Evolutionary conservation across 2,888 invertebrate species (phyloP), one percentile per base, ranked within the genome.

Genomic region (Parasteatoda lunata): DNA sequence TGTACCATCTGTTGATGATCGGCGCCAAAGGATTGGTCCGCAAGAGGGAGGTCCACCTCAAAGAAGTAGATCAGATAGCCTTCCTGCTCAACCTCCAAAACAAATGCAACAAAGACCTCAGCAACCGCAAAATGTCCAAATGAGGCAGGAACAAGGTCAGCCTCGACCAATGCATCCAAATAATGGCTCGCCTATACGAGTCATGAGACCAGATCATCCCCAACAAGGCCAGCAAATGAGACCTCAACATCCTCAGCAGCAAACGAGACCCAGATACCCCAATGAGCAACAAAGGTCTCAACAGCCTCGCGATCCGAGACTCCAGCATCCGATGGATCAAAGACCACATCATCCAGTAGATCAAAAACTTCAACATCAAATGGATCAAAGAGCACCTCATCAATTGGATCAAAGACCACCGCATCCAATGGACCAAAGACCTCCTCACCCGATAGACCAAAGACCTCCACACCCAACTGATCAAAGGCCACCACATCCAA

Each of bases 21-120:
- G 72, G 48, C 66, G 77, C 30, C 79, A 73, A 66, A 73, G 65
- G 52, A 69, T 75, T n/a, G 76, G 72, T 7, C 13, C 48, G 8
- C 66, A 65, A 13, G 72, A 75, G 1, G 64, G 15, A 9, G 68
- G 66, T 30, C 82, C 80, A 30, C 68, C 82, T n/a, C 69, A 81
- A 3, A 82, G 87, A 49, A 78, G 78, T 9, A 66, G 87, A n/a
- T 87, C 87, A 6, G 87, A 82, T 15, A 87, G 87, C 73, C 77
- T 87, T 48, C 77, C 87, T 7, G 82, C 69, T 13, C 72, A 80
- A 52, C 52, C 70, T 11, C 64, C 71, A 13, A 70, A 59, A 47
- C 68, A 69, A 47, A 78, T 70, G 78, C 78, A 59, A 6, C 77
- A 66, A 59, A 84, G 71, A 79, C 76, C 75, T 11, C 78, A 82